A percentile compares a stretch with the other conserved stretches of the same genome.
Conservation (phyloP, 2,888 invertebrate genomes). For the Hemistola chrysoprasaria region DNA sequence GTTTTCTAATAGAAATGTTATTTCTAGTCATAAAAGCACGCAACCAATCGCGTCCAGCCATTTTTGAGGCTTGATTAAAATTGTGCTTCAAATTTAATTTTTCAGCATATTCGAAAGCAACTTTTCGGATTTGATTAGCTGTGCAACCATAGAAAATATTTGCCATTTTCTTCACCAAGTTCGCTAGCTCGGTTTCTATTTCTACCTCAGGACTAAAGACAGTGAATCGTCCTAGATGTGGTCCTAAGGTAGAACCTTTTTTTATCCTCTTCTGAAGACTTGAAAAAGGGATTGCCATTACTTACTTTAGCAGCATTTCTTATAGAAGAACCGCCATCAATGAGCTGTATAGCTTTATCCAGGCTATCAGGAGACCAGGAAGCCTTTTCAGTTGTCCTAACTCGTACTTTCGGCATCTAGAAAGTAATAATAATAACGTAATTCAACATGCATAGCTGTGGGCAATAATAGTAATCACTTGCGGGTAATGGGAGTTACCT, state of each 20-base stretch:
- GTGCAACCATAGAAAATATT: slow-evolving; percentile 36
- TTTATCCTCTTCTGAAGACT: slow-evolving; percentile 31
- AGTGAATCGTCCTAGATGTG: slow-evolving; percentile 32
- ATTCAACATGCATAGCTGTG: slow-evolving; percentile 17
- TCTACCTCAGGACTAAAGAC: slow-evolving; percentile 24
- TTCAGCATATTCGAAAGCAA: slow-evolving; percentile 30
- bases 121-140: slow-evolving; percentile 29
- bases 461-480: slow-evolving; percentile 27
- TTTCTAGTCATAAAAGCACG: slow-evolving; percentile 12
- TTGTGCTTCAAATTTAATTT: slow-evolving; percentile 20
- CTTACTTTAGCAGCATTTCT: slow-evolving; percentile 29
- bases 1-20: slow-evolving; percentile 17
- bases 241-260: slow-evolving; percentile 28
- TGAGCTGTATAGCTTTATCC: slow-evolving; percentile 29
- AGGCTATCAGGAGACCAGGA: slow-evolving; percentile 34
- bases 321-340: slow-evolving; percentile 32
- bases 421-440: slow-evolving; percentile 21
- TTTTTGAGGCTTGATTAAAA: slow-evolving; percentile 16
- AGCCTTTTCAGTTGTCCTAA: slow-evolving; percentile 34
- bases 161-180: slow-evolving; percentile 32
- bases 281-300: slow-evolving; percentile 23
- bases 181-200: slow-evolving; percentile 27
- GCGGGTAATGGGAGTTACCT: slow-evolving; percentile 29
- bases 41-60: slow-evolving; percentile 16
- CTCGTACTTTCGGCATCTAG: slow-evolving; percentile 33